These are phyloP conservation scores for Scomber colias DNA, from an alignment of 2,113 vertebrate genomes.

Conservation along the genomic window DNA sequence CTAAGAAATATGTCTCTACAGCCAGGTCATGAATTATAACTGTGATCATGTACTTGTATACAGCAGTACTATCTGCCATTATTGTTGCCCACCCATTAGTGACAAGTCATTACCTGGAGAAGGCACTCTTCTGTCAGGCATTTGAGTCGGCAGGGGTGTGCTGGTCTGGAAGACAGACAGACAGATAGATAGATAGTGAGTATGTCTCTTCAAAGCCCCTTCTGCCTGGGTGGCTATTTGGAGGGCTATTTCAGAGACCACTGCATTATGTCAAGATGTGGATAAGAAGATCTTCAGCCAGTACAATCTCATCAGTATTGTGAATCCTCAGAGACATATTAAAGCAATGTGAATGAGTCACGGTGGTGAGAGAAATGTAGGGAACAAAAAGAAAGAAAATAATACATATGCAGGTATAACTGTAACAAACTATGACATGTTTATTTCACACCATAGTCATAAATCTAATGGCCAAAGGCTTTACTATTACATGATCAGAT, in stretches of 20 bases:
- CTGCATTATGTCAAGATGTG: constrained; percentile 12
- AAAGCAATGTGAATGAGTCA: constrained; percentile 6
- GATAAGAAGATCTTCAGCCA: constrained; percentile 5
- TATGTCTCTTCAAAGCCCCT: neutral
- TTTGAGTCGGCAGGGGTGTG: constrained; percentile 57
- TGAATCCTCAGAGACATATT: neutral
- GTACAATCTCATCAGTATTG: neutral
- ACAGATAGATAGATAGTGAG: neutral
- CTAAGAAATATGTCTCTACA: neutral
- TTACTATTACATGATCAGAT: neutral
- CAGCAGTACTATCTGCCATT: neutral
- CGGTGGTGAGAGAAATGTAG: neutral
- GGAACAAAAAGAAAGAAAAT: neutral
- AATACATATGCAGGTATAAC: neutral
- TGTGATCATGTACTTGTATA: neutral
- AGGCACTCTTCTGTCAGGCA: constrained; percentile 65
- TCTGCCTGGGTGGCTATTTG: neutral
- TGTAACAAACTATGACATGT: neutral
- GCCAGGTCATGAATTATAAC: neutral
- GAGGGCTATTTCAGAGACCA: constrained; percentile 15
- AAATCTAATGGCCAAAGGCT: neutral
- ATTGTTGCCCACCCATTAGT: neutral
- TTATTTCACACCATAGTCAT: neutral
- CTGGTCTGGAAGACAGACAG: constrained; percentile 76
- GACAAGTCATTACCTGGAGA: constrained; percentile 85